Evolutionary conservation across 1,140 invertebrate genomes (phyloP).

Genomic region (Drosophila persimilis): DNA sequence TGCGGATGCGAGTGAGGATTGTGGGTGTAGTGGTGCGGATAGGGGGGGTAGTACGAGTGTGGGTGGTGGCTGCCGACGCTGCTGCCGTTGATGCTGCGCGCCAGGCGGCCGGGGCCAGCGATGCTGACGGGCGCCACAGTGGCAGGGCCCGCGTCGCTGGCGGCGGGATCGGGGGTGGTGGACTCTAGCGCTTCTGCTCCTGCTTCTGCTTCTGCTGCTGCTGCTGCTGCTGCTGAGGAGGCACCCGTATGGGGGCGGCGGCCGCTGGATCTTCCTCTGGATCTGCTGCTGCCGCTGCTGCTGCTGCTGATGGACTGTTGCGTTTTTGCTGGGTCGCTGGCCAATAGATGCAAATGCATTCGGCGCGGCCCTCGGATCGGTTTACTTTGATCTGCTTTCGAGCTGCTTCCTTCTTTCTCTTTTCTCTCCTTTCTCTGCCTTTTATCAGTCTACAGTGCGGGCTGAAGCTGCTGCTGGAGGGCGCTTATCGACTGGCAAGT

Average conservation of each 20-base stretch:
- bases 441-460: conserved; percentile 35
- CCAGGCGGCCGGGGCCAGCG: conserved; percentile 45
- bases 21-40: conserved; percentile 11
- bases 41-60: conserved; percentile 42
- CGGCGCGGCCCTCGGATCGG: conserved; percentile 22
- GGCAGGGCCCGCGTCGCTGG: conserved; percentile 9
- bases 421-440: conserved; percentile 2
- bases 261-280: not conserved
- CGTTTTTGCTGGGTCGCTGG: conserved; percentile 38
- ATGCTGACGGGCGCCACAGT: conserved; percentile 58
- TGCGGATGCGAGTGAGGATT: conserved; percentile 25
- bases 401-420: too few species aligned
- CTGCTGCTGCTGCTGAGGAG: conserved; percentile 8
- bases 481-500: not conserved
- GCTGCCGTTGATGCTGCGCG: conserved; percentile 33
- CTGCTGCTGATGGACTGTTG: conserved; percentile 33
- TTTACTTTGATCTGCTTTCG: not conserved
- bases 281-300: not conserved
- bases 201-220: conserved; percentile 1
- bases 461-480: conserved; percentile 5
- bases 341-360: conserved; percentile 71
- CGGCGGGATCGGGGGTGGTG: conserved; percentile 10
- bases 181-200: not conserved
- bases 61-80: conserved; percentile 39
- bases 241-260: conserved; percentile 19